Conservation (phyloP, 2,888 invertebrate genomes). For the Tubiluchus corallicola region DNA sequence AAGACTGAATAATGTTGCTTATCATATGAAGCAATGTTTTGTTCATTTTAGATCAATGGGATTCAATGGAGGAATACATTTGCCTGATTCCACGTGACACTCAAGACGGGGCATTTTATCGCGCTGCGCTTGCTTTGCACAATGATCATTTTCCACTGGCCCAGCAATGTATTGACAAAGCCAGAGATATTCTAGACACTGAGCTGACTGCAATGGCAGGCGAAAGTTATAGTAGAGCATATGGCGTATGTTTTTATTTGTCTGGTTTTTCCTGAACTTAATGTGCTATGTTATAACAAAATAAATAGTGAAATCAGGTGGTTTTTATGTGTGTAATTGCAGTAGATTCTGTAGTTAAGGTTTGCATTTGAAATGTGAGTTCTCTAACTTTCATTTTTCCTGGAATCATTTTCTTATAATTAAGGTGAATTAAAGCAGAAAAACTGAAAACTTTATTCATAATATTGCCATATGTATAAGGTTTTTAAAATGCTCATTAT, state of each 20-base stretch:
- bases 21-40: too few species aligned
- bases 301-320: too few species aligned
- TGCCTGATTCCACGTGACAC: conserved; percentile 71
- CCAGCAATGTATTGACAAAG: conserved; percentile 60
- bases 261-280: conserved; percentile 4
- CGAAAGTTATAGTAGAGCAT: conserved; percentile 20
- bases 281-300: too few species aligned
- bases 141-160: conserved; percentile 32
- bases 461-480: conserved; percentile 7
- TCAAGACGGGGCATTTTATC: conserved; percentile 85
- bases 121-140: conserved; percentile 78
- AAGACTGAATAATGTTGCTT: too few species aligned
- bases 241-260: conserved; percentile 20
- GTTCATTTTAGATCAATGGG: conserved; percentile 49
- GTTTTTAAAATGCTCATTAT: conserved; percentile 5
- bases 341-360: too few species aligned
- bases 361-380: too few species aligned
- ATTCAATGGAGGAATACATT: conserved; percentile 77
- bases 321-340: too few species aligned
- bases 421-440: too few species aligned
- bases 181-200: conserved; percentile 79
- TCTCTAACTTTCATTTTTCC: neutral
- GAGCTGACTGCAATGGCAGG: conserved; percentile 72
- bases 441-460: too few species aligned
- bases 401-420: too few species aligned